Base-by-base conservation (phyloP, 2,888 invertebrate species). In the Carabus problematicus region DNA sequence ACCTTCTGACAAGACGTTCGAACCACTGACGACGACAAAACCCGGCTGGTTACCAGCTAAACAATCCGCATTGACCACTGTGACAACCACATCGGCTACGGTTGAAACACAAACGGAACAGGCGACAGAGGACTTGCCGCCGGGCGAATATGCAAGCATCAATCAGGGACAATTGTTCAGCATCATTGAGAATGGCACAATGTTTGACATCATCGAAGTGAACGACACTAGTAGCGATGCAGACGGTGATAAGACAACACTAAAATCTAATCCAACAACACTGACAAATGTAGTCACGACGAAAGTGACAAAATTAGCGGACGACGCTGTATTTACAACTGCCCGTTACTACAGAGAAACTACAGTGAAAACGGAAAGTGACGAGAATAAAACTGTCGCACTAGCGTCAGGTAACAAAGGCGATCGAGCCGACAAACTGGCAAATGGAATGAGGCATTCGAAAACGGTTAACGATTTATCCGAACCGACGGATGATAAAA, bases 131-230 rank as follows among this genome's bases (percentile, higher is more conserved):
- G 72, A 74, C 11, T 72, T 72, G 62, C 68, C 29, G 12, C 9
- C 63, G 7, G 78, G 75, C 2, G 82, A 82, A 70, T 82, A 78
- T 74, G 79, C 82, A 0, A 79, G 79, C 66, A 82, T 82, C 66
- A 80, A 76, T 73, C 82, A 82, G 72, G 82, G 82, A 41, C 82
- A 82, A 73, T 73, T 82, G 29, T 82, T 82, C 72, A 80, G 81
- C 70, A 80, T 82, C 45, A 80, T 82, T 39, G 81, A 80, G 72
- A 81, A 82, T 72, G 82, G 81, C 11, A 80, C 81, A 9, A 78
- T 80, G 76, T 81, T 81, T 64, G 82, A 82, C 71, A 79, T 82
- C 58, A 80, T 82, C 42, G 82, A 82, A 72, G 71, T 82, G 61
- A 82, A 81, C 72, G 80, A 79, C 56, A 81, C 80, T 4, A 77